phyloP scores from a whole-genome alignment of 2,113 vertebrate species.

The Xyliphius kryptos region DNA sequence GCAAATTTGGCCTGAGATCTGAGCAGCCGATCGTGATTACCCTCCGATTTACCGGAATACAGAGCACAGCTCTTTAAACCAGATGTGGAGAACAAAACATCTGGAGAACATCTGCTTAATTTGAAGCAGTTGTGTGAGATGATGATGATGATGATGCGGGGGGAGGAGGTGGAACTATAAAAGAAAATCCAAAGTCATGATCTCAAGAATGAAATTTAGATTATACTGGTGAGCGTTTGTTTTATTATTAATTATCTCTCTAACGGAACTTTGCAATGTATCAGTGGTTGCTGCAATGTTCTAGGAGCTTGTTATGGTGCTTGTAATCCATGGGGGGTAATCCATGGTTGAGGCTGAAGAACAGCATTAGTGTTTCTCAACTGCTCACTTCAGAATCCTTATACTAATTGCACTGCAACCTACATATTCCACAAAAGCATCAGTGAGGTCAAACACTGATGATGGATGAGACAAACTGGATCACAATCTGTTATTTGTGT shows the following conservation, averaged over 20 bases:
- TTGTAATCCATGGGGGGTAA: neutral
- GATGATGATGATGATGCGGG: too few species aligned
- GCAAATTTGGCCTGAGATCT: constrained; percentile 53
- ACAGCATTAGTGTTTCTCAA: neutral
- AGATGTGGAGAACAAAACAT: constrained; percentile 66
- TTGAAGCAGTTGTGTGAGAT: constrained; percentile 42
- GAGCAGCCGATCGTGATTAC: constrained; percentile 51
- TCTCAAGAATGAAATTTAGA: too few species aligned
- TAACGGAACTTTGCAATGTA: neutral
- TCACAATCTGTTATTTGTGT: too few species aligned
- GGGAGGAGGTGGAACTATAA: neutral
- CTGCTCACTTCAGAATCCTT: too few species aligned
- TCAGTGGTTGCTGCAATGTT: neutral
- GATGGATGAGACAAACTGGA: too few species aligned
- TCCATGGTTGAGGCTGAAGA: neutral
- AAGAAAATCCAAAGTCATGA: neutral
- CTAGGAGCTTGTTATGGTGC: neutral
- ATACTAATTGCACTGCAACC: too few species aligned
- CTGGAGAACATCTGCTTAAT: constrained; percentile 65
- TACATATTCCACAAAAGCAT: constrained; percentile 16
- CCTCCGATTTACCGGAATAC: constrained; percentile 53
- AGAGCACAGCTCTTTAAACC: constrained; percentile 51
- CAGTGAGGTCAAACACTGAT: constrained; percentile 34
- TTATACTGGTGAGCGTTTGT: too few species aligned
- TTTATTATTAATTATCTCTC: too few species aligned